Conservation (phyloP, 2,113 vertebrate species). For the Hippocampus zosterae region DNA sequence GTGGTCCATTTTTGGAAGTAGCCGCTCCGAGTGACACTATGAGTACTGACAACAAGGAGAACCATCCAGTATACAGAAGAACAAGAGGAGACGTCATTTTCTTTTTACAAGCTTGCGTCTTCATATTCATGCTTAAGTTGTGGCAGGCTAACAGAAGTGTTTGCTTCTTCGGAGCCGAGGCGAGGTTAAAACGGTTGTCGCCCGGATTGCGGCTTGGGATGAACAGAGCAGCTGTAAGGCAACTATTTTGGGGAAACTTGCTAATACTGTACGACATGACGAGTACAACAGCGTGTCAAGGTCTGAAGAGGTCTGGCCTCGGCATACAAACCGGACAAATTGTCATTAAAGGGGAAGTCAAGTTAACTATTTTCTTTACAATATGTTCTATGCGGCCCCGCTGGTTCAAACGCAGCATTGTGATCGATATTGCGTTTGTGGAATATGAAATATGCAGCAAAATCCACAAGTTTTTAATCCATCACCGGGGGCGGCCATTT, state of each 20-base stretch:
- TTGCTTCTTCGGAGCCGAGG: slow-evolving; percentile 8
- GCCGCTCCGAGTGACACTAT: slow-evolving; percentile 37
- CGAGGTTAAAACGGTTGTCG: slow-evolving; percentile 10
- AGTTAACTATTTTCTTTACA: too few relatives aligned
- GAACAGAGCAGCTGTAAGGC: slow-evolving; percentile 54
- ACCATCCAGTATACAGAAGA: slow-evolving; percentile 40
- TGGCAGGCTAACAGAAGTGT: slow-evolving; percentile 1
- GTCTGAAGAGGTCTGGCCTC: slow-evolving; percentile 25
- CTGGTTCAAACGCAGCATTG: too few relatives aligned
- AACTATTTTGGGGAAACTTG: slow-evolving; percentile 48
- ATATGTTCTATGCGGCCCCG: too few relatives aligned
- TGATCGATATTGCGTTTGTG: too few relatives aligned
- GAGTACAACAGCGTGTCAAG: slow-evolving; percentile 18
- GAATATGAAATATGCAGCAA: too few relatives aligned
- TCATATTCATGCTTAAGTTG: slow-evolving; percentile 15
- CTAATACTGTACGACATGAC: slow-evolving; percentile 31
- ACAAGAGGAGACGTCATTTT: not conserved
- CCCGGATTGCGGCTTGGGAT: slow-evolving; percentile 20
- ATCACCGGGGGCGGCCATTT: too few relatives aligned
- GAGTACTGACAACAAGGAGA: slow-evolving; percentile 41
- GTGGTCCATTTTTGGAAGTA: slow-evolving; percentile 40
- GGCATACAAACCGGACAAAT: not conserved
- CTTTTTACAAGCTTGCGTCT: slow-evolving; percentile 13
- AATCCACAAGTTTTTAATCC: too few relatives aligned
- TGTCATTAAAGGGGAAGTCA: too few relatives aligned